These are phyloP conservation scores for Gnathonemus echidnorhynchus DNA, from an alignment of 2,113 vertebrate species.

Conservation along the genomic window DNA sequence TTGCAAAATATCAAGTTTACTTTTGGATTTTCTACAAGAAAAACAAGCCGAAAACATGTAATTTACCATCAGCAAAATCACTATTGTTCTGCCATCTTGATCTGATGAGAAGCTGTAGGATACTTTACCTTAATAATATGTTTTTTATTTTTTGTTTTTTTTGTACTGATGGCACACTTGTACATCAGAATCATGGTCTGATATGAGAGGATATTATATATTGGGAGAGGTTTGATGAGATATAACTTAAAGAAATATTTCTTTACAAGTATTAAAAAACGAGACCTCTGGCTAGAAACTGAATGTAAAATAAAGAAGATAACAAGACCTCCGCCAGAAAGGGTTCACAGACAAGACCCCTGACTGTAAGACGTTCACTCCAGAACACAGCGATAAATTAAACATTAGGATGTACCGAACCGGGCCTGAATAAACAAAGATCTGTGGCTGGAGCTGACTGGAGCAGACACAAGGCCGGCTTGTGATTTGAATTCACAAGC, in stretches of 20 bases:
- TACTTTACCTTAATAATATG: background rate
- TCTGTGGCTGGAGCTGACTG: background rate
- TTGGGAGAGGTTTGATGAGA: background rate
- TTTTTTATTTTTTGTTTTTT: background rate
- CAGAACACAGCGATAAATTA: background rate
- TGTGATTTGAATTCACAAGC: background rate
- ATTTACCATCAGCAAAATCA: background rate
- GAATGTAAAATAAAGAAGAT: background rate
- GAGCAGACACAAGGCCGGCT: background rate
- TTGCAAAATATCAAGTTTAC: background rate
- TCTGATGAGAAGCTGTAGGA: background rate
- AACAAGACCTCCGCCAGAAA: background rate
- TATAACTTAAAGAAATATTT: background rate
- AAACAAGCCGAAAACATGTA: background rate
- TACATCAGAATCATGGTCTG: background rate
- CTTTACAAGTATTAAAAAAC: background rate
- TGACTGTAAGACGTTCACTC: background rate
- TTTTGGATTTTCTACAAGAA: background rate
- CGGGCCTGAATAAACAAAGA: background rate
- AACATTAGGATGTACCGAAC: background rate
- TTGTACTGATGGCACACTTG: background rate
- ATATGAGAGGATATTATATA: background rate
- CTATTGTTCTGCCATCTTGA: background rate
- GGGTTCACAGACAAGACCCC: constrained; percentile 2
- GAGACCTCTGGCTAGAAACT: background rate